These are phyloP conservation scores for Caradrina kadenii DNA, from an alignment of 2,888 invertebrate genomes.

Conservation along the genomic window DNA sequence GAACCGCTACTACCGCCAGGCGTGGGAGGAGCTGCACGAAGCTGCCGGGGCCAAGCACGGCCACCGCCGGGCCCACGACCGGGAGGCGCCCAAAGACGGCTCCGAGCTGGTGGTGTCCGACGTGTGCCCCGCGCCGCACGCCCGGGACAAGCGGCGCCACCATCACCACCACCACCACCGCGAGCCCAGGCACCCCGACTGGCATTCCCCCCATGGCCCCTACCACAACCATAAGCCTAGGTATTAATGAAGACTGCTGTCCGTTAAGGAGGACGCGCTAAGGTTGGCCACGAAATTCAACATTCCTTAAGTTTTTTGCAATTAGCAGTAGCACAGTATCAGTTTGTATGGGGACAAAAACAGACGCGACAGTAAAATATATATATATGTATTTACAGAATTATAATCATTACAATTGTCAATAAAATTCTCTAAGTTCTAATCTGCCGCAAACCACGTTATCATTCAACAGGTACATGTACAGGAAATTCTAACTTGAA, in stretches of 20 bases:
- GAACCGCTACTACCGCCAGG: constrained; percentile 97
- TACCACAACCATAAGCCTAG: constrained; percentile 89
- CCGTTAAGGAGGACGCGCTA: background rate
- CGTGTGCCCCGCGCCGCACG: constrained; percentile 86
- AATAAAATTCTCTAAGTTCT: no score
- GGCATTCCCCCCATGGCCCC: constrained; percentile 90
- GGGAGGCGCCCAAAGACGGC: constrained; percentile 92
- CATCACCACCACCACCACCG: constrained; percentile 95
- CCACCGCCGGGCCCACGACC: constrained; percentile 79
- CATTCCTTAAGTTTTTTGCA: no score
- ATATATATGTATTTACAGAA: no score
- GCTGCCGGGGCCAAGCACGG: constrained; percentile 92
- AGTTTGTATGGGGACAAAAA: no score
- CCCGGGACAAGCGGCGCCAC: constrained; percentile 91
- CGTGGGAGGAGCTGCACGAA: constrained; percentile 98
- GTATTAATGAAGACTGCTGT: constrained; percentile 74
- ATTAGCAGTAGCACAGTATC: no score
- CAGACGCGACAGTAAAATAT: no score
- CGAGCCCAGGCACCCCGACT: constrained; percentile 90
- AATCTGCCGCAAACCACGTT: no score
- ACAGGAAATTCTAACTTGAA: no score
- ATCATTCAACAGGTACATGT: no score
- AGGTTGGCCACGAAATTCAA: no score
- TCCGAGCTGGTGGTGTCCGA: constrained; percentile 95
- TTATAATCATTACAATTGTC: no score